A percentile compares a stretch with the other conserved stretches of the same genome.
phyloP scores from a whole-genome alignment of 2,797 vertebrate species.

The Echeneis naucrates region DNA sequence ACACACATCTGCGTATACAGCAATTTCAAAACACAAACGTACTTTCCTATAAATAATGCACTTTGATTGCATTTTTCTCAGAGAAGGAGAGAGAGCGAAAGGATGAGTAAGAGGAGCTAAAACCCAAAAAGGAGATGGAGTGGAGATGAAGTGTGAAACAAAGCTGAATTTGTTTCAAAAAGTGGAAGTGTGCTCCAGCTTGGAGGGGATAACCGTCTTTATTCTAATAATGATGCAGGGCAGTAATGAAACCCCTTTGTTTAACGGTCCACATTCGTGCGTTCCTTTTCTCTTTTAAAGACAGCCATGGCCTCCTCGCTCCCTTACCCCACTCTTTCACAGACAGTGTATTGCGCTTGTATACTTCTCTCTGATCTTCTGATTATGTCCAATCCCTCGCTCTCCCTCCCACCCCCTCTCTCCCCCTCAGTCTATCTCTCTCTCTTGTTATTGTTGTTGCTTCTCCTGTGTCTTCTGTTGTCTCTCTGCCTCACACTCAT shows the following conservation, averaged over 20 bases:
- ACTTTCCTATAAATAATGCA: conserved; percentile 77
- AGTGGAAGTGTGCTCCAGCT: conserved; percentile 38
- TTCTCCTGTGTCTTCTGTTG: conserved; percentile 15
- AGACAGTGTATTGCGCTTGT: conserved; percentile 37
- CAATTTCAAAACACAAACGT: conserved; percentile 47
- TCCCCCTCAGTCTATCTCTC: no score
- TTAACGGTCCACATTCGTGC: conserved; percentile 39
- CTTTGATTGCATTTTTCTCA: conserved; percentile 55
- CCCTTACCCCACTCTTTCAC: conserved; percentile 22
- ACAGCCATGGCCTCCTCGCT: conserved; percentile 20
- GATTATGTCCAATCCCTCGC: conserved; percentile 19
- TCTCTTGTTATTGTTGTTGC: conserved; percentile 24
- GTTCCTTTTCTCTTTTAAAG: conserved; percentile 3
- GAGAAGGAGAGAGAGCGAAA: conserved; percentile 26
- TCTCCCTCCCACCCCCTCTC: neutral
- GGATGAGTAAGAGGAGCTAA: conserved; percentile 24
- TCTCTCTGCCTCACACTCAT: conserved; percentile 19
- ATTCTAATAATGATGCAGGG: conserved; percentile 44
- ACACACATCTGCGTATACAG: conserved; percentile 13
- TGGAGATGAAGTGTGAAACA: conserved; percentile 32
- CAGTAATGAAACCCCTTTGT: conserved; percentile 57
- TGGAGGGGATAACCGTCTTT: conserved; percentile 58
- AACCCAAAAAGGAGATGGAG: conserved; percentile 31
- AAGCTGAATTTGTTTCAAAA: conserved; percentile 41
- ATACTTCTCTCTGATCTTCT: conserved; percentile 47